Evolutionary conservation across 2,113 vertebrate species (phyloP).

Genomic region (Piprites chloris): DNA sequence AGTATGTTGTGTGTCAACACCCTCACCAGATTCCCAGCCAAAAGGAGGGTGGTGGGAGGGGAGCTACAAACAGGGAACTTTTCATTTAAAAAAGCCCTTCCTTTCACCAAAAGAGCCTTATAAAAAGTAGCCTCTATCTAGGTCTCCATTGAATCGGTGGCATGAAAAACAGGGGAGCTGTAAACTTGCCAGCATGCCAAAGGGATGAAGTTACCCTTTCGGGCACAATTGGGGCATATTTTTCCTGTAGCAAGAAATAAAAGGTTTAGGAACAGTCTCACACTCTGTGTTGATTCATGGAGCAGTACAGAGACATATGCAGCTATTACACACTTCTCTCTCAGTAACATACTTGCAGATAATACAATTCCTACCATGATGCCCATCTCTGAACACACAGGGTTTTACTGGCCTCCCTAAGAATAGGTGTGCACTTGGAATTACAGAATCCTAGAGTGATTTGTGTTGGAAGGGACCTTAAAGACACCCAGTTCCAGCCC

Average conservation of each 20-base stretch:
- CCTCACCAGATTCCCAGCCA: constrained; percentile 31
- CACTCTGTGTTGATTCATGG: neutral
- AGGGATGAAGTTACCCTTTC: neutral
- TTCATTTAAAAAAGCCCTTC: constrained; percentile 38
- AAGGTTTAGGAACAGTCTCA: neutral
- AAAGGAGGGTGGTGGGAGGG: neutral
- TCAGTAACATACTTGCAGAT: neutral
- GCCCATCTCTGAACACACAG: neutral
- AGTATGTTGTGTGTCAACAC: constrained; percentile 60
- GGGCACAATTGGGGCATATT: neutral
- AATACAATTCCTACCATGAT: neutral
- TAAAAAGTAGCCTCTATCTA: constrained; percentile 24
- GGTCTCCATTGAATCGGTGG: neutral
- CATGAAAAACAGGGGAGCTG: neutral
- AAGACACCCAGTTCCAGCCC: neutral
- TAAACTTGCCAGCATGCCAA: neutral
- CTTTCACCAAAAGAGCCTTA: constrained; percentile 8
- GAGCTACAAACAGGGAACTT: constrained; percentile 31
- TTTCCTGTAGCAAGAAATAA: neutral
- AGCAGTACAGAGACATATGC: neutral
- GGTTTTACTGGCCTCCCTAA: neutral
- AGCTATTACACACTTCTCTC: neutral
- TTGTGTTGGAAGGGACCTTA: neutral
- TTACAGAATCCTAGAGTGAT: neutral
- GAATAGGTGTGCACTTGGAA: neutral